phyloP scores from a whole-genome alignment of 2,113 vertebrate genomes.

The Thymallus thymallus region DNA sequence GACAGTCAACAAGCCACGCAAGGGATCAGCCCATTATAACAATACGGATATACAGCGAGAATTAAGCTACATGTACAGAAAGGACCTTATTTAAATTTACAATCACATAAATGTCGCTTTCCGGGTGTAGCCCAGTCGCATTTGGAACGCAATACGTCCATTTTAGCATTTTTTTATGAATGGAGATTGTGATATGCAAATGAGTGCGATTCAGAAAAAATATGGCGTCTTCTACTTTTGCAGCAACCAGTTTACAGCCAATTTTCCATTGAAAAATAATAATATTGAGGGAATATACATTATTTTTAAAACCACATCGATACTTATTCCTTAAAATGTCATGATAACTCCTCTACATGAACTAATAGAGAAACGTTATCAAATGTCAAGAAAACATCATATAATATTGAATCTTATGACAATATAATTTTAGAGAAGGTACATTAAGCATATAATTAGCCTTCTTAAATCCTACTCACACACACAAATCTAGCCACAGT shows the following conservation, averaged over 20 bases:
- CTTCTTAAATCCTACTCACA: background rate
- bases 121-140: background rate
- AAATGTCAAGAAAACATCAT: background rate
- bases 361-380: background rate
- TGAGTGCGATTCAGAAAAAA: constrained; percentile 94
- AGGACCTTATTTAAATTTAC: constrained; percentile 1
- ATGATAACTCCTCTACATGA: background rate
- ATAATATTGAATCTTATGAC: background rate
- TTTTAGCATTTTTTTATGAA: constrained; percentile 86
- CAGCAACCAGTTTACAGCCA: constrained; percentile 57
- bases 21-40: constrained; percentile 75
- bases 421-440: background rate
- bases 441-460: background rate
- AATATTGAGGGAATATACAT: background rate
- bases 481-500: too few relatives aligned
- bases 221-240: constrained; percentile 79
- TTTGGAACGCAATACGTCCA: constrained; percentile 15
- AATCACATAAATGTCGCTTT: background rate
- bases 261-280: background rate
- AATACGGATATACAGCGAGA: constrained; percentile 39
- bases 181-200: constrained; percentile 94
- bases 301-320: background rate
- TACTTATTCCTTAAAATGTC: background rate
- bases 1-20: constrained; percentile 96
- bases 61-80: constrained; percentile 27